Conservation (phyloP, 2,113 vertebrate species). For the Passer montanus region DNA sequence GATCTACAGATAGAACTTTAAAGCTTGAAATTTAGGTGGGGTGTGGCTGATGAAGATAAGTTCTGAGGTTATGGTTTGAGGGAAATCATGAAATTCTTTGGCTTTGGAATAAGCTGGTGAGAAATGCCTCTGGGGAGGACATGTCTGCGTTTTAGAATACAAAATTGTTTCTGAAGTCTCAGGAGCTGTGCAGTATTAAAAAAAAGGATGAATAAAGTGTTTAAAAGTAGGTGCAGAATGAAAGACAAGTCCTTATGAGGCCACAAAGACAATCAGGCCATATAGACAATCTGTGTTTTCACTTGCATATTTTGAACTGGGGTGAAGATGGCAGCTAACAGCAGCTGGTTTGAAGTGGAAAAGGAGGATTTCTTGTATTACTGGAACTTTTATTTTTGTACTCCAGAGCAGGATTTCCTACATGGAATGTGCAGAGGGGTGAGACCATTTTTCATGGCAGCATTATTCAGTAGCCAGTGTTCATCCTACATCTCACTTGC, state of each 20-base stretch:
- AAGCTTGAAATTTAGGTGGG: not conserved
- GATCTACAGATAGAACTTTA: not conserved
- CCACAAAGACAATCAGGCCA: constrained; percentile 53
- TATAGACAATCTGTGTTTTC: constrained; percentile 57
- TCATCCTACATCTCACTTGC: not conserved
- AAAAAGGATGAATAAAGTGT: not conserved
- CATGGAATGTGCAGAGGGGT: not conserved
- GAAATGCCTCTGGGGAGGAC: not conserved
- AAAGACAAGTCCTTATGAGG: constrained; percentile 25
- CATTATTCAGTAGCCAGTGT: not conserved
- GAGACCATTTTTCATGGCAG: not conserved
- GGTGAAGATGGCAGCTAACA: not conserved
- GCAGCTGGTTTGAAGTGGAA: not conserved
- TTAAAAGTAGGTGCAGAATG: constrained; percentile 22
- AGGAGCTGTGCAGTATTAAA: constrained; percentile 24
- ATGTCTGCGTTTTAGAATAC: not conserved
- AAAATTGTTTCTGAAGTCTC: not conserved
- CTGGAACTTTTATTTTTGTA: not conserved
- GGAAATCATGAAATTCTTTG: not conserved
- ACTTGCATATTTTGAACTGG: not conserved
- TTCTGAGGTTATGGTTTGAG: constrained; percentile 6
- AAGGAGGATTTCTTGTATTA: not conserved
- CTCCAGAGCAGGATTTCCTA: not conserved
- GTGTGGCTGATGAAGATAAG: not conserved
- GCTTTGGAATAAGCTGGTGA: constrained; percentile 28